phyloP scores from a whole-genome alignment of 2,113 vertebrate genomes.

The Sinocyclocheilus grahami region DNA sequence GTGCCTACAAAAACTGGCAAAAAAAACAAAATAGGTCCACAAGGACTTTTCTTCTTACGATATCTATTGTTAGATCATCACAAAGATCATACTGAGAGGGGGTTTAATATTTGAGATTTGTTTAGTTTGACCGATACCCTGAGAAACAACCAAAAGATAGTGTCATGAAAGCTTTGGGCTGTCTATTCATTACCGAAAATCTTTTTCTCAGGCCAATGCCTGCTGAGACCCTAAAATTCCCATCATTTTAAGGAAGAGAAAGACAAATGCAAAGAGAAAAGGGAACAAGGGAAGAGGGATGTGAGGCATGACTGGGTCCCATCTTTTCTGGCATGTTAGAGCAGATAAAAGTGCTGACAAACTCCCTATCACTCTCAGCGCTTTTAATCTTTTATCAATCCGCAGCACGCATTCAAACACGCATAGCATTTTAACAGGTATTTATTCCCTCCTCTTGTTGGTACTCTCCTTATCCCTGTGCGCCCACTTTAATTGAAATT shows the following conservation, averaged over 20 bases:
- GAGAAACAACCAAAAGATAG: background rate
- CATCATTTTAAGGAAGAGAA: background rate
- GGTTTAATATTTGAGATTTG: conserved; percentile 8
- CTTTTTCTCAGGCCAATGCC: background rate
- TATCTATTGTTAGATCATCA: background rate
- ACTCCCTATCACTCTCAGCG: background rate
- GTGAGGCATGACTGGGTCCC: background rate
- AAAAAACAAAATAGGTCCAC: background rate
- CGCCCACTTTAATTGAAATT: conserved; percentile 49
- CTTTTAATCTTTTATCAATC: conserved; percentile 39
- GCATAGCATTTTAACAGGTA: conserved; percentile 17
- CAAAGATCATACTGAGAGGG: background rate
- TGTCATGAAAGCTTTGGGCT: conserved; percentile 8
- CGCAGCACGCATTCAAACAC: background rate
- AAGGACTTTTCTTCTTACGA: background rate
- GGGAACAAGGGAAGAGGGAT: conserved; percentile 10
- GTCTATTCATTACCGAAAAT: background rate
- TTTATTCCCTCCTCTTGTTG: conserved; percentile 2
- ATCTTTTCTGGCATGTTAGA: conserved; percentile 1
- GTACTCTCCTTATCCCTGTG: background rate
- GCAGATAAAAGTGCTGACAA: background rate
- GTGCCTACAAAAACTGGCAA: background rate
- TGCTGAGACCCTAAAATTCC: background rate
- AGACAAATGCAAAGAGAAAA: conserved; percentile 6
- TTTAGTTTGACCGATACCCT: background rate